A percentile compares a stretch with the other conserved stretches of the same genome.
Evolutionary conservation across 1,140 invertebrate genomes (phyloP).

Genomic region (Anoplolepis gracilipes): DNA sequence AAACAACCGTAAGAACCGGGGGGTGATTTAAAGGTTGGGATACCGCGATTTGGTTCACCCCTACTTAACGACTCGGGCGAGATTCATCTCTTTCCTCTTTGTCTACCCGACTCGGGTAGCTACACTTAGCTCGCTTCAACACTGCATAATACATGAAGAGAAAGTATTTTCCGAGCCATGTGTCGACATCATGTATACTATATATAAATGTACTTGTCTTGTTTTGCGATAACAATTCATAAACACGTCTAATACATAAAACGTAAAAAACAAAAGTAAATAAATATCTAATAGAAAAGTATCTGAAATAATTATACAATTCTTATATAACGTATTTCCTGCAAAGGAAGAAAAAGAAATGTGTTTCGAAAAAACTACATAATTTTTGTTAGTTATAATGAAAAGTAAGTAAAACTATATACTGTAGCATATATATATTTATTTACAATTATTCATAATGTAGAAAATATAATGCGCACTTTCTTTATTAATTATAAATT

Average conservation of each 20-base stretch:
- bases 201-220: not conserved
- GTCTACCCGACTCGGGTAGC: not conserved
- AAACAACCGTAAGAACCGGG: not conserved
- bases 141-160: constrained; percentile 55
- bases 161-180: constrained; percentile 21
- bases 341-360: no score
- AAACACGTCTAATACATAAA: not conserved
- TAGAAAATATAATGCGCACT: no score
- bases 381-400: no score
- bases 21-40: constrained; percentile 25
- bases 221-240: constrained; percentile 27
- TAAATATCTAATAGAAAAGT: not conserved
- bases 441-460: no score
- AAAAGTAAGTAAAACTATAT: no score
- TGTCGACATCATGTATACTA: not conserved
- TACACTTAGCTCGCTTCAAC: constrained; percentile 27
- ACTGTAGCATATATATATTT: no score
- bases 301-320: not conserved
- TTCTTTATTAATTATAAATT: no score
- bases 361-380: no score
- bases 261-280: not conserved
- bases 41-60: constrained; percentile 26
- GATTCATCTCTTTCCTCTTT: constrained; percentile 11
- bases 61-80: constrained; percentile 31
- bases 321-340: no score